Percentiles rank a stretch among this genome's conserved stretches.
phyloP scores from a whole-genome alignment of 2,113 vertebrate species.

The Campylomormyrus numenius region DNA sequence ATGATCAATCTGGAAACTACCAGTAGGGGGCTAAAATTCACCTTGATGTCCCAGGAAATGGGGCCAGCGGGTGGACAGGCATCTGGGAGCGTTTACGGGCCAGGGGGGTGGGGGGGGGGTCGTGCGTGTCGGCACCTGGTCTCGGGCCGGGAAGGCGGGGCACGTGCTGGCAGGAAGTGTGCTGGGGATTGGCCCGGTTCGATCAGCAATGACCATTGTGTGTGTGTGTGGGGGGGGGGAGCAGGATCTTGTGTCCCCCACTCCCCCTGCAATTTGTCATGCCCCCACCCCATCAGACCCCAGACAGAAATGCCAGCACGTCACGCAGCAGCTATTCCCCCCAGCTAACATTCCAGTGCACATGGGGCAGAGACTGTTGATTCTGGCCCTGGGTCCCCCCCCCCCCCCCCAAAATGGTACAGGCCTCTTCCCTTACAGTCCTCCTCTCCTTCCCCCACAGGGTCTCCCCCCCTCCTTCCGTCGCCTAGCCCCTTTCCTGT shows the following conservation, averaged over 20 bases:
- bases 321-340: constrained; percentile 19
- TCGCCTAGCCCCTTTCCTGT: background rate
- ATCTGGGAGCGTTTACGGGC: constrained; percentile 25
- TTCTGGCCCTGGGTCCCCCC: constrained; percentile 19
- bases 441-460: background rate
- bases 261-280: background rate
- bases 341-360: constrained; percentile 26
- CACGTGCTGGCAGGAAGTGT: constrained; percentile 16
- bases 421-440: background rate
- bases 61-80: background rate
- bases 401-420: background rate
- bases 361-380: constrained; percentile 31
- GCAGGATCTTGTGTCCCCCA: background rate
- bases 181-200: background rate
- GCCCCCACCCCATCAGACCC: background rate
- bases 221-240: background rate
- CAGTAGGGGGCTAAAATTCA: background rate
- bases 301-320: background rate
- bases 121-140: background rate
- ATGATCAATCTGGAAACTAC: background rate
- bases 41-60: background rate
- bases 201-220: background rate
- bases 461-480: background rate
- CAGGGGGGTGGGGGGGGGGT: background rate
- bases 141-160: background rate